Evolutionary conservation across 2,113 vertebrate genomes (phyloP), one percentile per base, ranked within the genome.

Genomic region (Leucosticte australis): DNA sequence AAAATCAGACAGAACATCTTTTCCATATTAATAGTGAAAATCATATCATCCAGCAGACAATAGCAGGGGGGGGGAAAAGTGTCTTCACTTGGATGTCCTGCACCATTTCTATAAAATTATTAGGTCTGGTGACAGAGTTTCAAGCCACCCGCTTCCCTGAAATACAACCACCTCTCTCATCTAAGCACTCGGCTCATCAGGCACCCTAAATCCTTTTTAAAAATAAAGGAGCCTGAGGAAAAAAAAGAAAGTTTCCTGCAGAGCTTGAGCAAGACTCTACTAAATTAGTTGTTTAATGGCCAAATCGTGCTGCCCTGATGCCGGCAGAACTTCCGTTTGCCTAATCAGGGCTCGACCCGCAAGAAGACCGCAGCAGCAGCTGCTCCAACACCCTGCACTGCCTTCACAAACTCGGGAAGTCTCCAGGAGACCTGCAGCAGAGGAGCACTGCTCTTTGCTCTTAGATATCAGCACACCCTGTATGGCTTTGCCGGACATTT

Each of bases 11-110:
- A 31, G 33, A 65, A 64, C 14, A 16, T 42, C 16, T 71, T 71
- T 73, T 84, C 50, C n/a, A 9, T 14, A 31, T 23, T 30, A 79
- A 84, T 2, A 75, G 10, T 37, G 33, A 84, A 88, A 89, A 77
- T 23, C 11, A 16, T 1, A 2, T 17, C 1, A 74, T 24, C 33
- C 56, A 87, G 49, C 10, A 46, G 44, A 31, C 13, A 53, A 50
- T 3, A 41, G 20, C 1, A 2, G 17, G 11, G 10, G 7, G 6
- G 1, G 8, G 5, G 2, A 20, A 26, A 76, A 35, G 35, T 56
- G 4, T 26, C 44, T 77, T 76, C n/a, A 35, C 28, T n/a, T 55
- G 13, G 11, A 79, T 57, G 42, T 33, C 28, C 55, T 74, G 37
- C n/a, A 46, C 8, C 10, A 52, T 39, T 52, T 63, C 44, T 56